Evolutionary conservation across 1,140 invertebrate species (phyloP).

Genomic region (Oreohelix idahoensis): DNA sequence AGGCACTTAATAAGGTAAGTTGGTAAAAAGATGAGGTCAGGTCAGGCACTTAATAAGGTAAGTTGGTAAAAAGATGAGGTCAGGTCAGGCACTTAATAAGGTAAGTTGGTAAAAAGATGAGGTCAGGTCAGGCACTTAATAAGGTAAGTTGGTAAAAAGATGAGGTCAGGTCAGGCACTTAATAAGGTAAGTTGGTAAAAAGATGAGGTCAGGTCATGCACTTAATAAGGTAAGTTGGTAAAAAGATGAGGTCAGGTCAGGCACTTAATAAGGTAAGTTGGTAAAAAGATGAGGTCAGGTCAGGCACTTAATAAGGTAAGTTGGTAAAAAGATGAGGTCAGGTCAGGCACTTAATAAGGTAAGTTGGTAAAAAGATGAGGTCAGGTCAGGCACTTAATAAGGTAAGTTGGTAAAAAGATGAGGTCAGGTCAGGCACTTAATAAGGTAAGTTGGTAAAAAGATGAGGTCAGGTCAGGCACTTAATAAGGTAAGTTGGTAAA

Average conservation of each 20-base stretch:
- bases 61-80: no score
- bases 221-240: background rate
- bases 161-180: slow-evolving; percentile 70
- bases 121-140: slow-evolving; percentile 70
- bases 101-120: slow-evolving; percentile 57
- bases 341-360: slow-evolving; percentile 71
- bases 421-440: slow-evolving; percentile 70
- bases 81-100: background rate
- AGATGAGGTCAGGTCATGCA: background rate
- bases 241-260: background rate
- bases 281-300: slow-evolving; percentile 62
- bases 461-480: no score
- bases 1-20: slow-evolving; percentile 70
- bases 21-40: slow-evolving; percentile 62
- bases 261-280: background rate
- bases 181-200: slow-evolving; percentile 68
- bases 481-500: no score
- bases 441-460: slow-evolving; percentile 63
- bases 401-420: slow-evolving; percentile 67
- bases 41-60: slow-evolving; percentile 71
- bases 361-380: slow-evolving; percentile 63
- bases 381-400: slow-evolving; percentile 71
- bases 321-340: slow-evolving; percentile 55
- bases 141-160: slow-evolving; percentile 69
- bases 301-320: slow-evolving; percentile 69